Evolutionary conservation across 2,113 vertebrate genomes (phyloP), one percentile per base, ranked within the genome.

Genomic region (Oncorhynchus masou): DNA sequence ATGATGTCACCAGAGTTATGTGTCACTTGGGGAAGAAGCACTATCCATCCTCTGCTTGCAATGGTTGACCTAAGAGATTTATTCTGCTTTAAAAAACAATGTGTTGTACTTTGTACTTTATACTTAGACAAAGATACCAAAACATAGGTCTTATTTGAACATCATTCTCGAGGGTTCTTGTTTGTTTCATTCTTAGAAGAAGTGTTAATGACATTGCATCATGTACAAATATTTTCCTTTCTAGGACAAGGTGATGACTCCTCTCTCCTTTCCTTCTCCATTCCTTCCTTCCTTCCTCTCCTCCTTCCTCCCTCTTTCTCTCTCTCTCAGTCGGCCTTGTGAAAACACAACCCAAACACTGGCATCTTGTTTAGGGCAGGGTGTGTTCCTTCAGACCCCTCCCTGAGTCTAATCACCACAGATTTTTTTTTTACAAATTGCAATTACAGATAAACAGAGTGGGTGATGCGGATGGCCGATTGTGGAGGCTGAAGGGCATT

Each of bases 381-480:
- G 89, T 74, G n/a, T 81, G 81, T 80, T 82, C 83, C 76, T 75
- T 66, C 81, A 62, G 84, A 90, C 90, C 90, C 87, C 91, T 92
- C 92, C 92, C 88, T 76, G 71, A 67, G 66, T 73, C 77, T 94
- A 93, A 94, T 94, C 84, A 76, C 81, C 75, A 34, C 73, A 74
- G 84, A 88, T 79, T 89, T 90, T 89, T 90, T 90, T 78, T 93
- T 92, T 91, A 87, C 88, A 93, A 94, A 93, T 93, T 90, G 79
- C 88, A 91, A 92, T 91, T 90, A 89, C 88, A 85, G 90, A 94
- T 94, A 94, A 94, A 91, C 89, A 89, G 86, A 82, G 75, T 16
- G 73, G 81, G 6, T 76, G 93, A 94, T 94, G 92, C 90, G 85
- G 82, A 90, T 81, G 79, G 79, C 76, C 60, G 92, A 94, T 93